Evolutionary conservation across 2,797 vertebrate genomes (phyloP).

Genomic region (Aviceda leuphotes): DNA sequence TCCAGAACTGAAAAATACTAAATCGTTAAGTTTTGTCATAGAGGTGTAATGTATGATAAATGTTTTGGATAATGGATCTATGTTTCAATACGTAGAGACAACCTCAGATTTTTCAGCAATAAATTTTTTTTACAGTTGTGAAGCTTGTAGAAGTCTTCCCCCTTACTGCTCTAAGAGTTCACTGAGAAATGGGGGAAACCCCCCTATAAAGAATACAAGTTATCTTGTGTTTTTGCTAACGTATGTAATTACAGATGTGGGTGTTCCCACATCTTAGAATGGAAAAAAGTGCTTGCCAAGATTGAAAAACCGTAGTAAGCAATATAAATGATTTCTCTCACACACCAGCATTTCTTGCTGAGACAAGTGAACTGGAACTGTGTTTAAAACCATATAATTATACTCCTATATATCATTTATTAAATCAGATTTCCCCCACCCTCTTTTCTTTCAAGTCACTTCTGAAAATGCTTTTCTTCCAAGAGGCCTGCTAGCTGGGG

Average conservation of each 20-base stretch:
- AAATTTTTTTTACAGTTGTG: neutral
- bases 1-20: neutral
- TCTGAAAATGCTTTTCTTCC: constrained; percentile 47
- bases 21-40: rapidly evolving
- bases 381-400: constrained; percentile 71
- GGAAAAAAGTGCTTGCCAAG: constrained; percentile 58
- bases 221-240: constrained; percentile 54
- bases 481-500: constrained; percentile 6
- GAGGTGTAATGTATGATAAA: neutral
- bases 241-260: constrained; percentile 56
- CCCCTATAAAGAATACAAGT: constrained; percentile 10
- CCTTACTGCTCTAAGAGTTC: neutral
- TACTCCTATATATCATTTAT: constrained; percentile 66
- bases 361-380: constrained; percentile 65
- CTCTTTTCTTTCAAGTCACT: constrained; percentile 65
- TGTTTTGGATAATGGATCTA: neutral
- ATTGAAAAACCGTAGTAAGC: constrained; percentile 57
- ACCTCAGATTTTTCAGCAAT: neutral
- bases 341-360: constrained; percentile 62
- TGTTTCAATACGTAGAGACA: neutral
- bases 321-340: constrained; percentile 59
- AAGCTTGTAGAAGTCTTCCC: neutral
- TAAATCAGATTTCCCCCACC: constrained; percentile 57
- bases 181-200: neutral
- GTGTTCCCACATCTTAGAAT: constrained; percentile 57